phyloP scores from a whole-genome alignment of 2,797 vertebrate genomes.

The Cuculus canorus region DNA sequence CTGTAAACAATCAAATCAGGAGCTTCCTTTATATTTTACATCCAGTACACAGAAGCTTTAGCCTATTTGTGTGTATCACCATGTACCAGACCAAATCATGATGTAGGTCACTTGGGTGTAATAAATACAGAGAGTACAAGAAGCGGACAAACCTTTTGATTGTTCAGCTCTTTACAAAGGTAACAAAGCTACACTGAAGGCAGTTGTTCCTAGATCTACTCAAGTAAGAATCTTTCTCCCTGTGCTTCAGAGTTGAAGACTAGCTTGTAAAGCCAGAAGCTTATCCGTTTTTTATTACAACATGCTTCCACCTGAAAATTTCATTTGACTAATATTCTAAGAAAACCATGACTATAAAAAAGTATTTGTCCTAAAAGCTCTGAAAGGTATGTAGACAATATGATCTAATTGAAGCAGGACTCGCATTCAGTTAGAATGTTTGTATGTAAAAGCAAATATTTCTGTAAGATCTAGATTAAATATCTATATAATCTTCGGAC shows the following conservation, averaged over 20 bases:
- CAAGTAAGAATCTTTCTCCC: neutral
- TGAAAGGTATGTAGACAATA: neutral
- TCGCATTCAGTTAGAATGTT: neutral
- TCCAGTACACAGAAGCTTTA: neutral
- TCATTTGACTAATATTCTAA: neutral
- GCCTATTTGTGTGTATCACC: neutral
- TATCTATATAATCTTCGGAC: neutral
- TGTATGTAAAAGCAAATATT: neutral
- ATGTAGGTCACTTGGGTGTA: neutral
- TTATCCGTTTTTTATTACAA: neutral
- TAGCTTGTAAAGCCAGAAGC: neutral
- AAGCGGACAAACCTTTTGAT: neutral
- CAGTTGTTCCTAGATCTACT: neutral
- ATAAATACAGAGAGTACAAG: neutral
- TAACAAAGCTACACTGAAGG: neutral
- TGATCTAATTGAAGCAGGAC: neutral
- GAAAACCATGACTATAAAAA: neutral
- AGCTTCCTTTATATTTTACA: neutral
- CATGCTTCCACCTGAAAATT: neutral
- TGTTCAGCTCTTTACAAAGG: neutral
- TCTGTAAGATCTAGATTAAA: neutral
- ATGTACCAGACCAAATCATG: neutral
- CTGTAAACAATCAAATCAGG: neutral
- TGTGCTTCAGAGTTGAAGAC: neutral
- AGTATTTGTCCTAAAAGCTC: neutral